Base-by-base conservation (phyloP, 2,888 invertebrate species). In the Eustalomyia histrio region DNA sequence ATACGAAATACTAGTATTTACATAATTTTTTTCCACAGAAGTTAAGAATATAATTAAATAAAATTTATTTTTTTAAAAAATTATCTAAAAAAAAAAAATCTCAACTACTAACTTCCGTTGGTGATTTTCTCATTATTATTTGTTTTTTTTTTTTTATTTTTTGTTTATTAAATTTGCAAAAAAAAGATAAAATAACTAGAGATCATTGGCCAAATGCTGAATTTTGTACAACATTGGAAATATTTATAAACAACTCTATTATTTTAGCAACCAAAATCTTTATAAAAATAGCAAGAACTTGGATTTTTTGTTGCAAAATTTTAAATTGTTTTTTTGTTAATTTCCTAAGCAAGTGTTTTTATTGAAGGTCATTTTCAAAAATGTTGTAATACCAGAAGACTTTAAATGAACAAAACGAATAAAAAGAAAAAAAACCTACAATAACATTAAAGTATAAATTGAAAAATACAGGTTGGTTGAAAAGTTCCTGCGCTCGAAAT, bases 301-400 rank as follows among this genome's bases (percentile, higher is more conserved):
- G 21, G 58, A 64, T 64, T 16, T 65, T 50, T 50, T 68, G 9
- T 79, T 74, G 50, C 65, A 35, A 67, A n/a, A 61, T 64, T 76
- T 76, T 29, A 6, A 29, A 4, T 21, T n/a, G n/a, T n/a, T n/a
- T 21, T 21, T 21, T 2, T 21, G 29, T 29, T 29, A 7, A 29
- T 29, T 29, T 29, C 29, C 29, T 6, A 43, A 33, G 67, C 68
- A 72, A 80, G 65, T 76, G 60, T 76, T 69, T 61, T 10, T 43
- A 69, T 50, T 65, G 81, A 81, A 81, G 81, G 81, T 81, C 81
- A 71, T 78, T 67, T 57, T 55, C 29, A 52, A n/a, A 61, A 72
- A 78, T 78, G 53, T 61, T 78, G 78, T 67, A 78, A 78, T 72
- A 61, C 65, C 55, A 78, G 60, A 72, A 61, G 76, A 65, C 53